Evolutionary conservation across 2,888 invertebrate species (phyloP).

Genomic region (Piscicola geometra): DNA sequence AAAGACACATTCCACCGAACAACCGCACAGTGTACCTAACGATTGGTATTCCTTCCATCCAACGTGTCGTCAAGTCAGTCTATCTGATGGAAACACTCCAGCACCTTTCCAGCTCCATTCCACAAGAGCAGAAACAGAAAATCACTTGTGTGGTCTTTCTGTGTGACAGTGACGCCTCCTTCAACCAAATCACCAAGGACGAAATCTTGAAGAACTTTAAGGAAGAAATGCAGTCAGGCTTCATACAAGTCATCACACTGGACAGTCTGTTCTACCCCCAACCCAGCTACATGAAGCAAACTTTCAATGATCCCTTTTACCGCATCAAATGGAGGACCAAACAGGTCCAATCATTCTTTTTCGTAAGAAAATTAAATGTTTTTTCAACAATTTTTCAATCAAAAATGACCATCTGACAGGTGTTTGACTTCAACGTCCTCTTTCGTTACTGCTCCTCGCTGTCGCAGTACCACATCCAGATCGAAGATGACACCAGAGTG

Average conservation of each 20-base stretch:
- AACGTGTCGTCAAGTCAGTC: slow-evolving; percentile 48
- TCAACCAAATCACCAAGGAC: slow-evolving; percentile 43
- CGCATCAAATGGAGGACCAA: slow-evolving; percentile 53
- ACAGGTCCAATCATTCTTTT: slow-evolving; percentile 46
- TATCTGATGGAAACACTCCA: slow-evolving; percentile 54
- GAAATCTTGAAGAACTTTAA: slow-evolving; percentile 43
- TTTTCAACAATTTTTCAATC: no score
- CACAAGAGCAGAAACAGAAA: slow-evolving; percentile 47
- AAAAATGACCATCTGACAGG: neutral
- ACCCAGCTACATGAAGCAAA: slow-evolving; percentile 46
- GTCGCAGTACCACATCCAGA: slow-evolving; percentile 51
- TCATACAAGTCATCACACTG: slow-evolving; percentile 51
- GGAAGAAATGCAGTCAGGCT: slow-evolving; percentile 49
- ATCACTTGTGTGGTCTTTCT: slow-evolving; percentile 54
- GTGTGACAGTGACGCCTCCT: slow-evolving; percentile 50
- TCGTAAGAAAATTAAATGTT: neutral
- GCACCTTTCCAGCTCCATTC: slow-evolving; percentile 52
- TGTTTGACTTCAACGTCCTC: slow-evolving; percentile 22
- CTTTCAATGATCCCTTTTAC: slow-evolving; percentile 51
- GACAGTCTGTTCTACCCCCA: slow-evolving; percentile 46
- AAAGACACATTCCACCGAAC: no score
- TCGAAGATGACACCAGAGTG: slow-evolving; percentile 53
- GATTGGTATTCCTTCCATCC: slow-evolving; percentile 56
- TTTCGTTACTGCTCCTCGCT: slow-evolving; percentile 49
- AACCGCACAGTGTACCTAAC: slow-evolving; percentile 54